Evolutionary conservation across 1,140 invertebrate species (phyloP).

Genomic region (Pemphigus obesinymphae): DNA sequence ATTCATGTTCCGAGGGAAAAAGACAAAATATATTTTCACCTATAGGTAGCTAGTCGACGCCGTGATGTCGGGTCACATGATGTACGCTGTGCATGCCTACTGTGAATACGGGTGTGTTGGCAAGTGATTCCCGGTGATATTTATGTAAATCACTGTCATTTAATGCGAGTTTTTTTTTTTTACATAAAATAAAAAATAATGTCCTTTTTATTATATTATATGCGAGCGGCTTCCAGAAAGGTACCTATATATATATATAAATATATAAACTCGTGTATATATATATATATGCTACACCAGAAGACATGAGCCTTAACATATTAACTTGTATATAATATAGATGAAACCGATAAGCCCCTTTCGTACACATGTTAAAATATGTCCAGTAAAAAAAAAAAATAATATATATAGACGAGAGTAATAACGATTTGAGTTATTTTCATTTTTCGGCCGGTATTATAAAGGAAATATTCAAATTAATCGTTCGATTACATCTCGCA

Average conservation of each 20-base stretch:
- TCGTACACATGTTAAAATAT: neutral
- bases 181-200: neutral
- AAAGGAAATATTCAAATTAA: neutral
- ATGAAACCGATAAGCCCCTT: neutral
- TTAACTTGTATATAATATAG: neutral
- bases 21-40: neutral
- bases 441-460: neutral
- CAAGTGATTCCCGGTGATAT: neutral
- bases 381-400: neutral
- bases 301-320: too few species aligned
- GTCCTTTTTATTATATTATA: constrained; percentile 8
- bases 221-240: neutral
- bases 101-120: neutral
- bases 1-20: neutral
- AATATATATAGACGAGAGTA: neutral
- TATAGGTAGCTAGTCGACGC: too few species aligned
- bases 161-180: constrained; percentile 6
- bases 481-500: neutral
- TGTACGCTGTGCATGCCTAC: neutral
- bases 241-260: too few species aligned
- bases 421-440: neutral
- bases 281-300: too few species aligned
- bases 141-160: neutral
- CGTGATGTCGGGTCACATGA: neutral
- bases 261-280: too few species aligned